Conservation (phyloP, 2,113 vertebrate species). For the Phodopus roborovskii region DNA sequence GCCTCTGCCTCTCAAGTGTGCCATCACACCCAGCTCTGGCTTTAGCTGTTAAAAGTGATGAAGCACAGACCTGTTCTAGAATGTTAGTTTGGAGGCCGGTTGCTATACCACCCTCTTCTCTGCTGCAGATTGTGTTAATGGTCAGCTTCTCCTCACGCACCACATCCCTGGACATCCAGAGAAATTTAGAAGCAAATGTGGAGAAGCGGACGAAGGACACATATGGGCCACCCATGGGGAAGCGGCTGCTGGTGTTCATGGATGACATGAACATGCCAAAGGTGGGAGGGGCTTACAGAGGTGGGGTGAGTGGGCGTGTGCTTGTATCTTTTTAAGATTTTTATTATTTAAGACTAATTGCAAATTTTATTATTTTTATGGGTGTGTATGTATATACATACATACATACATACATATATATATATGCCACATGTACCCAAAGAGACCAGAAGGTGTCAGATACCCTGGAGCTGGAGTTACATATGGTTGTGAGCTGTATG, state of each 20-base stretch:
- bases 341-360: not conserved
- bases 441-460: not conserved
- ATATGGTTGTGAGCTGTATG: not conserved
- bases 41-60: not conserved
- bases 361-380: not conserved
- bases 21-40: not conserved
- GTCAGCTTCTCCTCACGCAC: conserved; percentile 98
- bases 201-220: conserved; percentile 96
- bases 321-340: not conserved
- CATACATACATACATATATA: too few relatives aligned
- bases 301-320: not conserved
- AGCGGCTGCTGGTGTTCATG: conserved; percentile 95
- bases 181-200: conserved; percentile 95
- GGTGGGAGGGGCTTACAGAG: conserved; percentile 80
- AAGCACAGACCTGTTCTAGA: not conserved
- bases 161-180: conserved; percentile 96
- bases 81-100: rapidly evolving
- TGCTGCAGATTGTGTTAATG: conserved; percentile 89
- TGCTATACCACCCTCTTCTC: not conserved
- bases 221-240: conserved; percentile 95
- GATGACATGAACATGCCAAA: conserved; percentile 99
- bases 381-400: not conserved
- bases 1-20: not conserved
- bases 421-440: not conserved
- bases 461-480: not conserved